A percentile compares a stretch with the other conserved stretches of the same genome.
These are phyloP conservation scores for Helicoverpa zea DNA, from an alignment of 1,140 invertebrate species.

Conservation along the genomic window DNA sequence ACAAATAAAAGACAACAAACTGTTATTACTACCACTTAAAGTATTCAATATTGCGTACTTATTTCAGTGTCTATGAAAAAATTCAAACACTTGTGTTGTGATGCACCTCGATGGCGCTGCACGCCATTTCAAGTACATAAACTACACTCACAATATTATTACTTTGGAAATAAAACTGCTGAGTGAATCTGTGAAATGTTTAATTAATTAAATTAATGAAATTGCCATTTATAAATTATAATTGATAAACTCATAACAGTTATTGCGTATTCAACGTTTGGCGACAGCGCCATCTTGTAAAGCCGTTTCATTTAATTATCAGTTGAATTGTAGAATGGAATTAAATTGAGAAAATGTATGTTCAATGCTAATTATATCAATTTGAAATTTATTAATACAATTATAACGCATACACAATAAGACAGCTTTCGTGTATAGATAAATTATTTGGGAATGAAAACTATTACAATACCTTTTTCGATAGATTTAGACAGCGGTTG, in stretches of 20 bases:
- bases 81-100: not conserved
- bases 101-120: conserved; percentile 8
- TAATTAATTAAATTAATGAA: not conserved
- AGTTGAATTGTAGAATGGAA: not conserved
- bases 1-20: not conserved
- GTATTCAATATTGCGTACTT: not conserved
- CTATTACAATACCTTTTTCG: conserved; percentile 17
- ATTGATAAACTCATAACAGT: not conserved
- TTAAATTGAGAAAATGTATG: not conserved
- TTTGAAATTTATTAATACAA: conserved; percentile 30
- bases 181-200: not conserved
- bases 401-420: conserved; percentile 14
- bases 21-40: not conserved
- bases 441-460: conserved; percentile 36
- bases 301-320: conserved; percentile 5
- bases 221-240: not conserved
- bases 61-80: not conserved
- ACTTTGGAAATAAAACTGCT: not conserved
- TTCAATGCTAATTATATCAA: conserved; percentile 6
- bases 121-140: not conserved
- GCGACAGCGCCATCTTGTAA: not conserved
- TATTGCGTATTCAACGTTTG: not conserved
- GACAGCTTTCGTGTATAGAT: conserved; percentile 32
- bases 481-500: conserved; percentile 30
- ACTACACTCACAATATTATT: not conserved